Evolutionary conservation across 2,113 vertebrate species (phyloP), one percentile per base, ranked within the genome.

Genomic region (Ancistrus triradiatus): DNA sequence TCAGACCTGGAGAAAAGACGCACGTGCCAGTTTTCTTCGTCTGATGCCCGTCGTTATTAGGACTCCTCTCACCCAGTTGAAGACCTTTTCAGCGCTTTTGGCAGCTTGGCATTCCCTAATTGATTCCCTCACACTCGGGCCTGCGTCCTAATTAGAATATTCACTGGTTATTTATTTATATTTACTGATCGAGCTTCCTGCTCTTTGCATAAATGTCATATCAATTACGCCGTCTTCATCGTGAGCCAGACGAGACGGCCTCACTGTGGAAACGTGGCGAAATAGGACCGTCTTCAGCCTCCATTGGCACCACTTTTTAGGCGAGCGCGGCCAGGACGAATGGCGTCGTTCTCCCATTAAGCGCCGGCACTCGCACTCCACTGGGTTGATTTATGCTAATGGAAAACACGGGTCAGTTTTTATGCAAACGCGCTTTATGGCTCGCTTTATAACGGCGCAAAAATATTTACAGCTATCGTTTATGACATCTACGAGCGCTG

Each of bases 161-260:
- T 43, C 56, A 28, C 19, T 33, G 31, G 51, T 50, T 49, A 49
- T 69, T 58, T 59, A 19, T 46, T 31, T 31, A 14, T n/a, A 59
- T 46, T 3, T n/a, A 28, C 25, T 6, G 19, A 5, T 19, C 10
- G 2, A 9, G n/a, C 25, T 44, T 9, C 18, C 38, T 18, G 51
- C 21, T 57, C 56, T 59, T 59, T 44, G 27, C 17, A 18, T 28
- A 67, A 72, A 67, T 67, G 63, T 61, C 63, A 42, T 47, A 66
- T 4, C 49, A 35, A 44, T 70, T 56, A 53, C 63, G 18, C 38
- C 58, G 19, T 56, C 25, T 42, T 42, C 28, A 44, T 38, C 24
- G 14, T 33, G 21, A 25, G 4, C 15, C 51, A 27, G 44, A 56
- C 58, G 49, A 55, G 50, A 6, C 2, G 35, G 9, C 8, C 40